phyloP scores from a whole-genome alignment of 2,797 vertebrate species.

The Apogon talboti region DNA sequence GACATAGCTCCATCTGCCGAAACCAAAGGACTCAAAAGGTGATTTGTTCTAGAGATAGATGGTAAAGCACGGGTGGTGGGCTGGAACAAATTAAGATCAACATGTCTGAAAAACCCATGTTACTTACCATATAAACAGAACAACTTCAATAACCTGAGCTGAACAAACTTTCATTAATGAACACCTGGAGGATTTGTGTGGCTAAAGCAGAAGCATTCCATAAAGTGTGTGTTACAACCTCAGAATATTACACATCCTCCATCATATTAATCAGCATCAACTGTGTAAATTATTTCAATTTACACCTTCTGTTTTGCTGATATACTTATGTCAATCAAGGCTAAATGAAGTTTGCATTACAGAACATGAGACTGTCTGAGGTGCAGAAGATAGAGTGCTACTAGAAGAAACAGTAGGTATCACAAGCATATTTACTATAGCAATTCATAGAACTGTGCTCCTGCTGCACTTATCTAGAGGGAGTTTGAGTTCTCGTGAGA shows the following conservation, averaged over 20 bases:
- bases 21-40: conserved; percentile 4
- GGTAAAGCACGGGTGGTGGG: background rate
- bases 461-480: conserved; percentile 25
- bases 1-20: conserved; percentile 16
- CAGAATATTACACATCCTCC: conserved; percentile 19
- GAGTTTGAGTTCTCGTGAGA: conserved; percentile 33
- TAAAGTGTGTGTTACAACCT: conserved; percentile 11
- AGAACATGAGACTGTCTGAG: conserved; percentile 34
- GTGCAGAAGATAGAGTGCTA: conserved; percentile 22
- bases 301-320: conserved; percentile 50
- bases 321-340: conserved; percentile 44
- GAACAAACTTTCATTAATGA: conserved; percentile 38
- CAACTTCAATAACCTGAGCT: background rate
- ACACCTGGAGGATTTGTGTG: conserved; percentile 22
- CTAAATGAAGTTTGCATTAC: conserved; percentile 30
- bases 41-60: conserved; percentile 24
- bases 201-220: conserved; percentile 8
- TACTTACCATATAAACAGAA: conserved; percentile 12
- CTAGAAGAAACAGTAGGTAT: conserved; percentile 27
- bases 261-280: conserved; percentile 33
- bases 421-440: background rate
- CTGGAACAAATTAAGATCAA: conserved; percentile 28
- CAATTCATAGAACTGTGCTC: conserved; percentile 17
- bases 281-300: conserved; percentile 18
- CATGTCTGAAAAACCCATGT: conserved; percentile 2